phyloP scores from a whole-genome alignment of 1,140 invertebrate genomes.

The Drosophila teissieri region DNA sequence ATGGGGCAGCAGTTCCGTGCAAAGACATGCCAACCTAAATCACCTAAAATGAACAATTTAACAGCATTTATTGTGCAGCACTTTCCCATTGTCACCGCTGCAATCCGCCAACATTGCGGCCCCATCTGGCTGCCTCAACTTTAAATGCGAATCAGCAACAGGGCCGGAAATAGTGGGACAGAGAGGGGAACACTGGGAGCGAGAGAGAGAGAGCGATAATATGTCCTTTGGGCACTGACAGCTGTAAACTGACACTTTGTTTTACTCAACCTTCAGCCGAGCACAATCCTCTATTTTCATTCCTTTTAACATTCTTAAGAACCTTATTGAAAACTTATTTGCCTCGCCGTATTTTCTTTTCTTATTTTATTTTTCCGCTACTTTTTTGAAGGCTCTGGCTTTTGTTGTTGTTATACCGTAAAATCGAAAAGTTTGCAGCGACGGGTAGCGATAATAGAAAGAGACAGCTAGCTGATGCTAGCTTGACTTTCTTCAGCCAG shows the following conservation, averaged over 20 bases:
- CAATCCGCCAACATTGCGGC: neutral
- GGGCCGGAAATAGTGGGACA: constrained; percentile 9
- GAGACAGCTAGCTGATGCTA: constrained; percentile 25
- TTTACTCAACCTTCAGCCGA: constrained; percentile 40
- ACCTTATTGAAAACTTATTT: constrained; percentile 75
- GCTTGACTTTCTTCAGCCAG: constrained; percentile 65
- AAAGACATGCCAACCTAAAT: too few species aligned
- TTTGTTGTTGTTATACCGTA: constrained; percentile 47
- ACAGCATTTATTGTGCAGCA: neutral
- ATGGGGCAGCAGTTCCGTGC: too few species aligned
- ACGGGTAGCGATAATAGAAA: constrained; percentile 21
- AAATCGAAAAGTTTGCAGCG: constrained; percentile 66
- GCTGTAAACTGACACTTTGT: constrained; percentile 55
- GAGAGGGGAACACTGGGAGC: neutral
- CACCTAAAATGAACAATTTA: too few species aligned
- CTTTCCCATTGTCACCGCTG: constrained; percentile 5
- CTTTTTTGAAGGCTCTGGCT: constrained; percentile 18
- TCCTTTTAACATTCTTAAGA: constrained; percentile 40
- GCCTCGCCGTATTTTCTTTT: constrained; percentile 13
- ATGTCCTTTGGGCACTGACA: constrained; percentile 34
- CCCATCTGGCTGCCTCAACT: constrained; percentile 24
- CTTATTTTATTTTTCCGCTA: constrained; percentile 9
- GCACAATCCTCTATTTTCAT: constrained; percentile 39
- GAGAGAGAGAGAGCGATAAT: constrained; percentile 3
- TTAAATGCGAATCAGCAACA: constrained; percentile 27